Percentiles rank a stretch among this genome's conserved stretches.
Conservation (phyloP, 2,888 invertebrate genomes). For the Lasioglossum morio region DNA sequence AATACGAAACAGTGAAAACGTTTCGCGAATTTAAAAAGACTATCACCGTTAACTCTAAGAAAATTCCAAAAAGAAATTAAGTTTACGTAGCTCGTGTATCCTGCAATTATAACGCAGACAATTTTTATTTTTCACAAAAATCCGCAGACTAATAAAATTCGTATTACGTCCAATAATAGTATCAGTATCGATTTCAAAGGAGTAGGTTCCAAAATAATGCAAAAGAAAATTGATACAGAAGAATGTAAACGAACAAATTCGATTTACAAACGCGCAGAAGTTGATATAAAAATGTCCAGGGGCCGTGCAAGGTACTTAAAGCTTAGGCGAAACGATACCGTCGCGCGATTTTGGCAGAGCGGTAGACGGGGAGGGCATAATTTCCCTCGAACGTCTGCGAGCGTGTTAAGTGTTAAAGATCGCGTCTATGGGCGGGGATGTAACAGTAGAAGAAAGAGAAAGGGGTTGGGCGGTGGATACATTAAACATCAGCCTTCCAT, state of each 20-base stretch:
- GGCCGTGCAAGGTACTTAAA: background rate
- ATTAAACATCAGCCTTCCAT: conserved; percentile 45
- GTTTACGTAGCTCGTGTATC: no score
- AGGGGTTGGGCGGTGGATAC: conserved; percentile 15
- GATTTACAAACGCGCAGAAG: background rate
- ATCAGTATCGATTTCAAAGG: background rate
- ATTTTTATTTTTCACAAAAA: no score
- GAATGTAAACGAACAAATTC: no score
- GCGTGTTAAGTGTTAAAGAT: conserved; percentile 8
- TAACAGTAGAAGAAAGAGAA: conserved; percentile 9
- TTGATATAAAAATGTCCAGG: background rate
- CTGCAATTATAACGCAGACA: no score
- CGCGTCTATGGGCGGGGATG: background rate
- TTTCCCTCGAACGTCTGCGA: background rate
- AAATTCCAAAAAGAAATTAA: no score
- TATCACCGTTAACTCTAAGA: no score
- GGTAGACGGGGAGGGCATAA: background rate
- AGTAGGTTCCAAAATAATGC: background rate
- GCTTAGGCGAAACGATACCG: background rate
- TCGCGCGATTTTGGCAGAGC: conserved; percentile 1
- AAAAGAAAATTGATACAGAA: no score
- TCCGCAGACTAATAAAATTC: background rate
- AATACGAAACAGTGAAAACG: no score
- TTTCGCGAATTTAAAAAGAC: no score
- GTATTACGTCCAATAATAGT: background rate